Evolutionary conservation across 2,888 invertebrate species (phyloP).

Genomic region (Oxyteleia sp.): DNA sequence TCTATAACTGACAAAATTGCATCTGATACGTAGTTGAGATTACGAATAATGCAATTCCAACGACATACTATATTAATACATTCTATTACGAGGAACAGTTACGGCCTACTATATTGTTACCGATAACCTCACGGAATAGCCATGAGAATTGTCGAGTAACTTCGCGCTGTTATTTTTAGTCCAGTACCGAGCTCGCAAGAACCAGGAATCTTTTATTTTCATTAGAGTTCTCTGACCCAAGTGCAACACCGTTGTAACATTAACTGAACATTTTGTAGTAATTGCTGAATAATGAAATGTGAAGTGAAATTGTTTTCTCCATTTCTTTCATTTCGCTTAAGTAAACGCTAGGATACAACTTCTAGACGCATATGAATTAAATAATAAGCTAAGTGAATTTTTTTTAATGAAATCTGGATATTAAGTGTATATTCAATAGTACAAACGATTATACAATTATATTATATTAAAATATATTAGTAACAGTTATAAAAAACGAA

Average conservation of each 20-base stretch:
- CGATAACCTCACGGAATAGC: conserved; percentile 81
- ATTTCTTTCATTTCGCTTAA: conserved; percentile 28
- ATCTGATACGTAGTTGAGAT: conserved; percentile 36
- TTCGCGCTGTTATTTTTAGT: conserved; percentile 47
- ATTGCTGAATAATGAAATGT: conserved; percentile 42
- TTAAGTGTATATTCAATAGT: not conserved
- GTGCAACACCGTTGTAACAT: conserved; percentile 38
- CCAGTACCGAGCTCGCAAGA: conserved; percentile 6
- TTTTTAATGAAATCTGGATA: not conserved
- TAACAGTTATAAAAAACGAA: too few species aligned
- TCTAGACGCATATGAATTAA: conserved; percentile 8
- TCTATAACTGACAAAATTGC: conserved; percentile 52
- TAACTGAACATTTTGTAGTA: conserved; percentile 43
- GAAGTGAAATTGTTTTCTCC: conserved; percentile 12
- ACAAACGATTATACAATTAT: too few species aligned
- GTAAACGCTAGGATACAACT: not conserved
- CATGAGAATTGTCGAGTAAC: conserved; percentile 76
- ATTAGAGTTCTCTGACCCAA: conserved; percentile 45
- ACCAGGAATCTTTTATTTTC: conserved; percentile 51
- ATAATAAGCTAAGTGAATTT: not conserved
- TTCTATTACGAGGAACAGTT: conserved; percentile 83
- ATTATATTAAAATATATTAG: too few species aligned
- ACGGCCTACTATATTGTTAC: conserved; percentile 79
- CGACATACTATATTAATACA: conserved; percentile 84
- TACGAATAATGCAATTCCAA: conserved; percentile 54